A percentile compares a stretch with the other conserved stretches of the same genome.
phyloP scores from a whole-genome alignment of 2,888 invertebrate genomes.

The Apamea sordens region DNA sequence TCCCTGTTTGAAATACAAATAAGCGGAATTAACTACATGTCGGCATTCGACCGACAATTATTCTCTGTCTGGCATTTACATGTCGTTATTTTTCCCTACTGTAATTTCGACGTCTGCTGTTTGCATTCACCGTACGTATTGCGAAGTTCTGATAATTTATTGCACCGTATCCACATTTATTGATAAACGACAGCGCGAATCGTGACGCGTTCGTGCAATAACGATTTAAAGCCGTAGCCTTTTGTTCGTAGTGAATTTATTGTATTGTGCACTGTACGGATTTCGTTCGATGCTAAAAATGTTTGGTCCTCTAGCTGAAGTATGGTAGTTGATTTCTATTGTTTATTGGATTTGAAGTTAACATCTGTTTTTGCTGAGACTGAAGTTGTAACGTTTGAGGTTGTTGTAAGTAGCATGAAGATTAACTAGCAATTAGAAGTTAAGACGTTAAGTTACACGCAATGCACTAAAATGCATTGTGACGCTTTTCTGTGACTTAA shows the following conservation, averaged over 20 bases:
- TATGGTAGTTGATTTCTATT: constrained; percentile 50
- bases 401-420: too few species aligned
- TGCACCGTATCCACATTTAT: constrained; percentile 80
- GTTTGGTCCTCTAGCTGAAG: constrained; percentile 51
- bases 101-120: constrained; percentile 82
- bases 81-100: constrained; percentile 81
- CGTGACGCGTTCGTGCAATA: constrained; percentile 71
- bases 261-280: constrained; percentile 68
- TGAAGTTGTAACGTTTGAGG: background rate
- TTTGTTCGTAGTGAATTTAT: constrained; percentile 72
- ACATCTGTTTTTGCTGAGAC: constrained; percentile 34
- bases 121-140: constrained; percentile 79
- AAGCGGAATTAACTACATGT: constrained; percentile 82
- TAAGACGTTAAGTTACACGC: background rate
- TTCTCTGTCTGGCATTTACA: constrained; percentile 79
- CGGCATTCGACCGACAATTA: constrained; percentile 80
- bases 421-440: background rate
- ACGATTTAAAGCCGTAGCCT: constrained; percentile 73
- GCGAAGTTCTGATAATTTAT: constrained; percentile 81
- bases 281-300: constrained; percentile 57
- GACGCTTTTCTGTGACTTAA: too few species aligned
- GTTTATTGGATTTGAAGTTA: constrained; percentile 48
- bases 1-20: constrained; percentile 77
- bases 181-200: constrained; percentile 77
- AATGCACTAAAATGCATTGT: too few species aligned